Base-by-base conservation (phyloP, 2,888 invertebrate genomes). In the Creontiades dilutus region DNA sequence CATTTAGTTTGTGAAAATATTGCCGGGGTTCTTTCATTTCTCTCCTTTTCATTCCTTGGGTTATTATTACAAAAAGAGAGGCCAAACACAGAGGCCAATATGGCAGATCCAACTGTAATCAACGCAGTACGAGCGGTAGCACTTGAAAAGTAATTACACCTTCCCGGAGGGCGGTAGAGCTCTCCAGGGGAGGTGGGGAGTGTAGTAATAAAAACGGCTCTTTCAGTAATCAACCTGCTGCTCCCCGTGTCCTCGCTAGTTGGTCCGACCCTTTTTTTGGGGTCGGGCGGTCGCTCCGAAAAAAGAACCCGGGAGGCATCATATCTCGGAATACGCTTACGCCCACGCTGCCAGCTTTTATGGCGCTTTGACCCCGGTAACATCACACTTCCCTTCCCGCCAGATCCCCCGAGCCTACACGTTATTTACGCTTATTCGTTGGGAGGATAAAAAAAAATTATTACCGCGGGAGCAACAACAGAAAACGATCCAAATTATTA, bases 161-260 rank as follows among this genome's bases (percentile, higher is more conserved):
- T 19, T 61, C 7, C 19, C 19, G 19, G n/a, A 61, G 61, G n/a
- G 61, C 9, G 61, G 3, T 37, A 7, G 3, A 19, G 61, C 61
- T n/a, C n/a, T 14, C 61, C 61, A 61, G 61, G 61, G n/a, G 61
- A 19, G 61, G 19, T 61, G 61, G 19, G 61, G 61, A 61, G 61
- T 61, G 61, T 61, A 37, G 16, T n/a, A 78, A 23, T 78, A 78
- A 78, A 78, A 78, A 78, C 27, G 28, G 78, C 78, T 28, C 46
- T 46, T 78, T 78, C 78, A 78, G 78, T 78, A 78, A 78, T 78
- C 78, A 78, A 78, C 28, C 37, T 13, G 78, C 28, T 75, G 28
- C 46, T n/a, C 78, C 76, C 12, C 0, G n/a, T 61, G 61, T 61
- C 61, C 61, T 61, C 19, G 7, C 9, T 61, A 19, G 19, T 61